Base-by-base conservation (phyloP, 1,140 invertebrate genomes). In the Drosophila melanica region DNA sequence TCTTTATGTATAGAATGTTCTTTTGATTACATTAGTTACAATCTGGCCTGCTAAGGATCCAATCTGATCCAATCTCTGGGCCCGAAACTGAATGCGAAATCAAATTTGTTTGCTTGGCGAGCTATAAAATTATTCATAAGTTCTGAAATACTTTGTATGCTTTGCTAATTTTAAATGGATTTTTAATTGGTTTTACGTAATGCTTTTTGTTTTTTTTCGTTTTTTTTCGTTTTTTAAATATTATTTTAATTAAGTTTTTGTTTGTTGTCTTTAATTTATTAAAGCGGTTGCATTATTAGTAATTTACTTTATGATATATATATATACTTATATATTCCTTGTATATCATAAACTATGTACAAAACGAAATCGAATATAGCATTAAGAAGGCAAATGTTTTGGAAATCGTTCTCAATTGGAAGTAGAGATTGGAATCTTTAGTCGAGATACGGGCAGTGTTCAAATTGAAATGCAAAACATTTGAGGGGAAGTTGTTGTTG, bases 1-100 rank as follows among this genome's bases (percentile, higher is more conserved):
- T 50, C 9, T 37, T 39, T 35, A 23, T 59, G 11, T 45, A 42
- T 77, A 73, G 62, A 79, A 59, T 74, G 47, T 81, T 65, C 35
- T 75, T 85, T 86, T 86, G 82, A 86, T 81, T 86, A 86, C 79
- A 86, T 86, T 86, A 85, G 62, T 78, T 75, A 75, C 79, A 70
- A 82, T 57, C 57, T 11, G 50, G 50, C 64, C 45, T 10, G 12
- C 7, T 16, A 8, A 1, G 18, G 18, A 45, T 66, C 51, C 45
- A 45, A 11, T 12, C 4, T 20, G 53, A 8, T 0, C 33, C 33
- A 16, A 33, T 39, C 57, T 58, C 14, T 59, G 55, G 51, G 59
- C 76, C 48, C n/a, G 23, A 50, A 85, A 80, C 65, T 50, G 58
- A 77, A 47, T 81, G 51, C 44, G 30, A 77, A 85, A 64, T 67